phyloP scores from a whole-genome alignment of 2,888 invertebrate species.

The Drosophila kuntzei region DNA sequence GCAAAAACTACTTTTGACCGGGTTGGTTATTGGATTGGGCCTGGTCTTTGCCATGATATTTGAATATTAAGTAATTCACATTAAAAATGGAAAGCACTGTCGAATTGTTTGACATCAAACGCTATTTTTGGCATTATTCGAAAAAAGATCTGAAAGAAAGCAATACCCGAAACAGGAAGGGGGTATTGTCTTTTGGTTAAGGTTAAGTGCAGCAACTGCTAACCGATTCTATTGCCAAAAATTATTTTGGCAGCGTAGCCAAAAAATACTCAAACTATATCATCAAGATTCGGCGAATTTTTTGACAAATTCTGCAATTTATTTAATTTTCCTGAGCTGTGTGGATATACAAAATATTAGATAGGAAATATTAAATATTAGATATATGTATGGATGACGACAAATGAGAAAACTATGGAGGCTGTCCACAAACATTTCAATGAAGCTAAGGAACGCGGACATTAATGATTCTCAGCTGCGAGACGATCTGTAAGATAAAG shows the following conservation, averaged over 20 bases:
- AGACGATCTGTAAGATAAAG: not conserved
- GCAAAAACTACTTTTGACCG: conserved; percentile 2
- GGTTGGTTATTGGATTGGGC: not conserved
- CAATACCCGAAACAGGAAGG: not conserved
- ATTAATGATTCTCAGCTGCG: not conserved
- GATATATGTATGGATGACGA: conserved; percentile 14
- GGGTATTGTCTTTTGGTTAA: conserved; percentile 51
- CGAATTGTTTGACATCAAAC: conserved; percentile 54
- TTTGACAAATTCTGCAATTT: conserved; percentile 72
- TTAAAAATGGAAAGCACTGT: conserved; percentile 37
- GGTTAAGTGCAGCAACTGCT: conserved; percentile 67
- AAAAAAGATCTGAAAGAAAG: conserved; percentile 23
- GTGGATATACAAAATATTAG: conserved; percentile 15
- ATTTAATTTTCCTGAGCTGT: conserved; percentile 37
- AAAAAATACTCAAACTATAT: conserved; percentile 34
- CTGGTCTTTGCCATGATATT: conserved; percentile 8
- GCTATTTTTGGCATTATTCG: conserved; percentile 50
- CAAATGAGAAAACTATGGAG: conserved; percentile 32
- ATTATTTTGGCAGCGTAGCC: conserved; percentile 68
- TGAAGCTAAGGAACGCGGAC: not conserved
- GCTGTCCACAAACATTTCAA: conserved; percentile 37
- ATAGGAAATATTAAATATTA: conserved; percentile 10
- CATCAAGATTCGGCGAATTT: conserved; percentile 12
- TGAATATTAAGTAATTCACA: conserved; percentile 61
- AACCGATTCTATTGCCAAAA: conserved; percentile 52